Conservation (phyloP, 2,113 vertebrate genomes). For the Cynoglossus semilaevis region DNA sequence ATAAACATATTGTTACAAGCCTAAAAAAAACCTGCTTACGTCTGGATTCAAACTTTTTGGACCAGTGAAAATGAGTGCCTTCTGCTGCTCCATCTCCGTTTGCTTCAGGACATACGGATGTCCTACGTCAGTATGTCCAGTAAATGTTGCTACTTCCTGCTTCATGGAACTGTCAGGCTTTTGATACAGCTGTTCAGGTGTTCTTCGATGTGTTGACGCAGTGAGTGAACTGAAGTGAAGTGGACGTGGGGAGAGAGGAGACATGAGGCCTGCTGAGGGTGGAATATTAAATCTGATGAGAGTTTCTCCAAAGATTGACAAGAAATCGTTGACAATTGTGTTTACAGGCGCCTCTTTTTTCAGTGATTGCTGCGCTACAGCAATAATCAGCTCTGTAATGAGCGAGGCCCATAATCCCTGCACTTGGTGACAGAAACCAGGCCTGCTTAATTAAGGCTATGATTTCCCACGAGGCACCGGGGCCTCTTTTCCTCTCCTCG, state of each 20-base stretch:
- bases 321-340: slow-evolving; percentile 63
- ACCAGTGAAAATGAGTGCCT: slow-evolving; percentile 4
- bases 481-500: slow-evolving; percentile 11
- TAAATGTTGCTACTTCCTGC: neutral
- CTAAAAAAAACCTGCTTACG: too few species aligned
- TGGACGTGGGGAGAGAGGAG: neutral
- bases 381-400: slow-evolving; percentile 71
- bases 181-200: slow-evolving; percentile 6
- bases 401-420: slow-evolving; percentile 56
- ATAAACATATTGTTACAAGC: too few species aligned
- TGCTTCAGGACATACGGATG: slow-evolving; percentile 9
- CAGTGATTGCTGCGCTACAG: slow-evolving; percentile 62
- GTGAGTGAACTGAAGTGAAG: slow-evolving; percentile 10
- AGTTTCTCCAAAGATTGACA: slow-evolving; percentile 49
- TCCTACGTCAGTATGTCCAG: slow-evolving; percentile 1
- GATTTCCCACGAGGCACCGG: slow-evolving; percentile 71
- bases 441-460: slow-evolving; percentile 69
- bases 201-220: slow-evolving; percentile 16
- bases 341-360: slow-evolving; percentile 52
- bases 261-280: neutral
- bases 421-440: slow-evolving; percentile 66
- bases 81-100: slow-evolving; percentile 6
- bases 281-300: slow-evolving; percentile 41
- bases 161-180: slow-evolving; percentile 9
- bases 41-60: too few species aligned